phyloP scores from a whole-genome alignment of 1,140 invertebrate species.

The Apis florea region DNA sequence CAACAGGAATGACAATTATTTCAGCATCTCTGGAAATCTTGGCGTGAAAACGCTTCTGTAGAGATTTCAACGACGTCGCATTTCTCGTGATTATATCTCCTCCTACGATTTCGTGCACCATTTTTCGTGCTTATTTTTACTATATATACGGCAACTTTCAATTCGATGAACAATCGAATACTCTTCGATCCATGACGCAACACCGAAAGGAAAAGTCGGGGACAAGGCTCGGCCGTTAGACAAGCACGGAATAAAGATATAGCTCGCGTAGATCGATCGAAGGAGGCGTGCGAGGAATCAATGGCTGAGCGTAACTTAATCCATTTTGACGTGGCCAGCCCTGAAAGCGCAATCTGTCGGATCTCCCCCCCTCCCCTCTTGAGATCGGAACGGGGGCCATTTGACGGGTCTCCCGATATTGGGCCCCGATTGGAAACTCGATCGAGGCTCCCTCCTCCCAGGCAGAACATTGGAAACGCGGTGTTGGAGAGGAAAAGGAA shows the following conservation, averaged over 20 bases:
- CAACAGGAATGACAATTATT: slow-evolving; percentile 1
- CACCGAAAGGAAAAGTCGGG: not conserved
- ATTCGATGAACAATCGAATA: too few relatives aligned
- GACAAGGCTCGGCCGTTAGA: not conserved
- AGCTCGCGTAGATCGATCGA: not conserved
- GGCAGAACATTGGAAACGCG: slow-evolving; percentile 30
- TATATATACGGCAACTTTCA: too few relatives aligned
- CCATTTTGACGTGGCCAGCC: slow-evolving; percentile 31
- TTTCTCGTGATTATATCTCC: not conserved
- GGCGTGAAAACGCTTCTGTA: not conserved
- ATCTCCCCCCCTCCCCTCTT: slow-evolving; percentile 19
- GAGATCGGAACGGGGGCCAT: slow-evolving; percentile 34
- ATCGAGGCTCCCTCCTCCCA: slow-evolving; percentile 27
- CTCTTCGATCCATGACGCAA: not conserved
- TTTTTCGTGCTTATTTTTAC: too few relatives aligned
- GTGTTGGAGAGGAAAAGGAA: not conserved
- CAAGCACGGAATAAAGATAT: slow-evolving; percentile 9
- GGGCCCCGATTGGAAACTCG: slow-evolving; percentile 44
- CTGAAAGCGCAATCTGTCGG: slow-evolving; percentile 47
- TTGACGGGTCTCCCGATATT: slow-evolving; percentile 32
- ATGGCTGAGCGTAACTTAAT: slow-evolving; percentile 43
- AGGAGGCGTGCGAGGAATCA: slow-evolving; percentile 18
- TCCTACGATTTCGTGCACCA: too few relatives aligned
- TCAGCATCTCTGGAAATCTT: not conserved
- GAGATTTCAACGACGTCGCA: not conserved